A percentile compares a stretch with the other conserved stretches of the same genome.
These are phyloP conservation scores for Entomyzon cyanotis DNA, from an alignment of 2,113 vertebrate species.

Conservation along the genomic window DNA sequence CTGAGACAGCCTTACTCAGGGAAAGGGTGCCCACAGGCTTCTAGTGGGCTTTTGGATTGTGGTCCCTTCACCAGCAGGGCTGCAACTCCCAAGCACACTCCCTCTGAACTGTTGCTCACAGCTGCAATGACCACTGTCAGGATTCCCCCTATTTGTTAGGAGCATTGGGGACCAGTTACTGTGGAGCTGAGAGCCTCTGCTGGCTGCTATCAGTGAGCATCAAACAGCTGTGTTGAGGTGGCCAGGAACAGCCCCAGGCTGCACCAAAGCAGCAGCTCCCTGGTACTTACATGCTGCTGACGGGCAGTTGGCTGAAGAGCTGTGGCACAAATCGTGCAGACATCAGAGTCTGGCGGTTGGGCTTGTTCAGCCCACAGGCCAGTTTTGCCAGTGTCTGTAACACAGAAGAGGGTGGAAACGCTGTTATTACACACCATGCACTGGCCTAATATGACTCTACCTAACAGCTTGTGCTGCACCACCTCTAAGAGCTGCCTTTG, in stretches of 20 bases:
- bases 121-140: neutral
- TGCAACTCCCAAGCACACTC: neutral
- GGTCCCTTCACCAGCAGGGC: neutral
- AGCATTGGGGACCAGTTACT: neutral
- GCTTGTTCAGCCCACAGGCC: slow-evolving; percentile 94
- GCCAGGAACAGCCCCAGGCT: neutral
- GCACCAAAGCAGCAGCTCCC: neutral
- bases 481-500: neutral
- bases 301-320: slow-evolving; percentile 86
- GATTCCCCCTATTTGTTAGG: neutral
- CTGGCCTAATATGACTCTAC: neutral
- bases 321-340: slow-evolving; percentile 81
- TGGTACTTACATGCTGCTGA: slow-evolving; percentile 89
- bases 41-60: neutral
- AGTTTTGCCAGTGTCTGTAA: slow-evolving; percentile 91
- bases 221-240: neutral
- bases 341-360: slow-evolving; percentile 91
- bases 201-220: neutral
- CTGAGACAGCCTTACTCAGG: neutral
- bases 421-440: neutral
- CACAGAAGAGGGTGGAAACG: neutral
- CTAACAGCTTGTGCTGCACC: neutral
- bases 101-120: neutral
- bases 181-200: neutral
- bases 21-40: neutral